Conservation (phyloP, 2,113 vertebrate species). For the Nicator chloris region DNA sequence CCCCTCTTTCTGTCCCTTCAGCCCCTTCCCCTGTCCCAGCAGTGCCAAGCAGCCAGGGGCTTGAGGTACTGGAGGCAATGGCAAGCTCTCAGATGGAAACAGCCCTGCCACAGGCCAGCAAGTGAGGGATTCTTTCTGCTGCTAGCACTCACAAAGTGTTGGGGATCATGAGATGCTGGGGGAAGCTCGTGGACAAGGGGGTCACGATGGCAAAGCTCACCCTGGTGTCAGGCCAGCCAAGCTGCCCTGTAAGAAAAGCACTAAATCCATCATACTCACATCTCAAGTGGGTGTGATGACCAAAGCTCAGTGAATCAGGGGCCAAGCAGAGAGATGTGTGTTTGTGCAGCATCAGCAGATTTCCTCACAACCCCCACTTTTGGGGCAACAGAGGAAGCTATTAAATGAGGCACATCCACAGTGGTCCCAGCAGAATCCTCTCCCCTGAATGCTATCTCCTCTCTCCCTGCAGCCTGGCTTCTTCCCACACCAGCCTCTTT, state of each 20-base stretch:
- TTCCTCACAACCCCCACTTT: neutral
- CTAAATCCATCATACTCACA: neutral
- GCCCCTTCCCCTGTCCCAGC: neutral
- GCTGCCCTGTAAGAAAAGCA: neutral
- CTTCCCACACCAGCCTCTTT: slow-evolving; percentile 19
- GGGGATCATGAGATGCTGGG: accelerated
- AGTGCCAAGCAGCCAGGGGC: neutral
- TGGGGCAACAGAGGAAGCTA: neutral
- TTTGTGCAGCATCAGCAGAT: neutral
- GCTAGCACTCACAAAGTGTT: neutral
- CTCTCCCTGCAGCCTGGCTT: neutral
- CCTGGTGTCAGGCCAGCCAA: neutral
- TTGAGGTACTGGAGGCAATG: accelerated
- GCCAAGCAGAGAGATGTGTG: neutral
- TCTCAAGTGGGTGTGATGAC: neutral
- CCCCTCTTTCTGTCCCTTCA: neutral
- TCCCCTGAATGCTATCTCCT: neutral
- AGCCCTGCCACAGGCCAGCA: accelerated
- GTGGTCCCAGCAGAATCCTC: neutral
- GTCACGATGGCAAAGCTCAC: accelerated
- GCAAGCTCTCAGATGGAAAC: neutral
- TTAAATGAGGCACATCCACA: neutral
- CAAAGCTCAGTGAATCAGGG: neutral
- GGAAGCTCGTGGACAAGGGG: neutral
- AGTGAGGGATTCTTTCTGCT: neutral